A percentile compares a stretch with the other conserved stretches of the same genome.
Conservation (phyloP, 2,888 invertebrate species). For the Monoplex corrugatus region DNA sequence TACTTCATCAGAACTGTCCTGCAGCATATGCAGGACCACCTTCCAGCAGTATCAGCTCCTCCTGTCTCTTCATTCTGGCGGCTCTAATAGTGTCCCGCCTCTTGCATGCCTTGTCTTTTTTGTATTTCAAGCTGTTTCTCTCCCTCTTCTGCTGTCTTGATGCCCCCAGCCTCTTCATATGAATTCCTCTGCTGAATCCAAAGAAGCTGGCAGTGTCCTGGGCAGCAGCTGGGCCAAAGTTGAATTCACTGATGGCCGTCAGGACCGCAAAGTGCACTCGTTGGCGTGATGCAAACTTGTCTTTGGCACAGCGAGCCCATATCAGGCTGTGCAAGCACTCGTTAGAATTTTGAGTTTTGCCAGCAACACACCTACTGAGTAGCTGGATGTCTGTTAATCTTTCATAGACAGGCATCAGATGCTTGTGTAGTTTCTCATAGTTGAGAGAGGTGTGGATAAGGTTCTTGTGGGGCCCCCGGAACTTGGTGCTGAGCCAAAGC, state of each 20-base stretch:
- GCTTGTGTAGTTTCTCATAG: neutral
- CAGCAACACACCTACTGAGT: neutral
- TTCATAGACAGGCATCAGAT: neutral
- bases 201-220: slow-evolving; percentile 6
- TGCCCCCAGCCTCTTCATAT: neutral
- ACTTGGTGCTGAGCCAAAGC: neutral
- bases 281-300: neutral
- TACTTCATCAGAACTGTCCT: too few relatives aligned
- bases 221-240: slow-evolving; percentile 7
- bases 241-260: neutral
- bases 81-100: neutral
- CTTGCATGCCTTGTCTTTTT: neutral
- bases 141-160: neutral
- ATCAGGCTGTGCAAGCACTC: neutral
- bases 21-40: neutral
- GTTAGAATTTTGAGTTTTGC: neutral
- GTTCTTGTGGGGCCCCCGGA: neutral
- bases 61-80: neutral
- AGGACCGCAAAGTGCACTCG: neutral
- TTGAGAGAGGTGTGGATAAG: slow-evolving; percentile 1
- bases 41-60: neutral
- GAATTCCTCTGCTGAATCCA: neutral
- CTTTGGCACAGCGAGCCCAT: neutral
- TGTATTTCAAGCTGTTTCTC: neutral
- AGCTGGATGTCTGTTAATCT: neutral